Conservation (phyloP, 2,797 vertebrate species). For the Coracias cyanogaster region DNA sequence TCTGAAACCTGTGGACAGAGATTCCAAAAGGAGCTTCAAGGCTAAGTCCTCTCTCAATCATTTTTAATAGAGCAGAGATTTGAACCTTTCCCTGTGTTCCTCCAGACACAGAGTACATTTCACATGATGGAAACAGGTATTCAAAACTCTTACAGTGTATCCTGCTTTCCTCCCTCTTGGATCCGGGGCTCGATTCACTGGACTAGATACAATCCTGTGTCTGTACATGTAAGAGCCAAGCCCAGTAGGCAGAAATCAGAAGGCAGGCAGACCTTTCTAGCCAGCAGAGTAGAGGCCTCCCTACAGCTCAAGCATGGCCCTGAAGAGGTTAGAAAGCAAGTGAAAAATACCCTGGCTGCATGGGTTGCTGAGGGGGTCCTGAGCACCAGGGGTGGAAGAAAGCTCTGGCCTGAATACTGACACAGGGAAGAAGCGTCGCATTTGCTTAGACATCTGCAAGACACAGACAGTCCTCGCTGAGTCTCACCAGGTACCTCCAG, state of each 20-base stretch:
- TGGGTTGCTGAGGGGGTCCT: background rate
- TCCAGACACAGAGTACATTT: background rate
- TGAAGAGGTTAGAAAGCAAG: background rate
- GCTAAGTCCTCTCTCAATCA: background rate
- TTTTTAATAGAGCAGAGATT: background rate
- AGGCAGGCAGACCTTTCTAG: background rate
- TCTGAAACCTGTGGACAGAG: background rate
- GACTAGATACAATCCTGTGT: background rate
- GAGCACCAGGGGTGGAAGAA: background rate
- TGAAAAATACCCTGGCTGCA: background rate
- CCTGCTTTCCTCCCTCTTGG: background rate
- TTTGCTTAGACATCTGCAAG: background rate
- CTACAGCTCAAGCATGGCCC: background rate
- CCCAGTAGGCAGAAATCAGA: background rate
- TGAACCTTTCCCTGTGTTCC: background rate
- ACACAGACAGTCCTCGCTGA: background rate
- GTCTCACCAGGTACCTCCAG: background rate
- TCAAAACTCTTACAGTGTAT: background rate
- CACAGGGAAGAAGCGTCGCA: background rate
- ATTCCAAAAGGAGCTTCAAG: background rate
- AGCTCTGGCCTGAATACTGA: background rate
- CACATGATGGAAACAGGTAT: background rate
- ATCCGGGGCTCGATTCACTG: fast-evolving
- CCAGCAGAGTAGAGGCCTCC: background rate
- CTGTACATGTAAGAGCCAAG: background rate